Percentiles rank a stretch among this genome's conserved stretches.
Evolutionary conservation across 2,797 vertebrate species (phyloP).

Genomic region (Australoheros facetus): DNA sequence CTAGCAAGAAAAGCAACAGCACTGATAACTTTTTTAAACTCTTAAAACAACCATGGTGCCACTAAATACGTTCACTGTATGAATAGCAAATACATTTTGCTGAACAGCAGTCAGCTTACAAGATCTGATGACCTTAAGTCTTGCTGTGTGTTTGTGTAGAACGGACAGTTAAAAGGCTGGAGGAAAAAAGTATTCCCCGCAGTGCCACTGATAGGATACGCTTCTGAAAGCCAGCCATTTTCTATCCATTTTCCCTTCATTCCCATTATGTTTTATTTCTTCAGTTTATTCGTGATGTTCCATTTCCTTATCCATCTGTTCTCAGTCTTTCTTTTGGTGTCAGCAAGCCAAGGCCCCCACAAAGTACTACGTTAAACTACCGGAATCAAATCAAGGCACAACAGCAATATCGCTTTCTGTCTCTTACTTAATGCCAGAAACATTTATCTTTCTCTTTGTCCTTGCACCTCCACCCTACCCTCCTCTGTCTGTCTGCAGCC

Average conservation of each 20-base stretch:
- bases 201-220: constrained; percentile 18
- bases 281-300: constrained; percentile 28
- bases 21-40: neutral
- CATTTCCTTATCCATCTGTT: constrained; percentile 55
- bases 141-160: constrained; percentile 28
- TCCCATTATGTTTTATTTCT: constrained; percentile 37
- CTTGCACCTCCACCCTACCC: constrained; percentile 1
- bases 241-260: constrained; percentile 29
- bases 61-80: neutral
- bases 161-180: constrained; percentile 1
- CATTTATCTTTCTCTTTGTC: constrained; percentile 43
- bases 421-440: constrained; percentile 34
- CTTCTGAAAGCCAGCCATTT: constrained; percentile 34
- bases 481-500: constrained; percentile 5
- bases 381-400: constrained; percentile 41
- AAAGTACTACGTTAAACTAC: constrained; percentile 41
- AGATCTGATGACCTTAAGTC: constrained; percentile 16
- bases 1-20: neutral
- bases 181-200: constrained; percentile 9
- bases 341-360: constrained; percentile 22
- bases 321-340: constrained; percentile 20
- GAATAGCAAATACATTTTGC: neutral
- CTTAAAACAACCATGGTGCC: neutral
- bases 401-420: constrained; percentile 17
- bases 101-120: neutral